A percentile compares a stretch with the other conserved stretches of the same genome.
Evolutionary conservation across 2,888 invertebrate species (phyloP).

Genomic region (Drosophila kuntzei): DNA sequence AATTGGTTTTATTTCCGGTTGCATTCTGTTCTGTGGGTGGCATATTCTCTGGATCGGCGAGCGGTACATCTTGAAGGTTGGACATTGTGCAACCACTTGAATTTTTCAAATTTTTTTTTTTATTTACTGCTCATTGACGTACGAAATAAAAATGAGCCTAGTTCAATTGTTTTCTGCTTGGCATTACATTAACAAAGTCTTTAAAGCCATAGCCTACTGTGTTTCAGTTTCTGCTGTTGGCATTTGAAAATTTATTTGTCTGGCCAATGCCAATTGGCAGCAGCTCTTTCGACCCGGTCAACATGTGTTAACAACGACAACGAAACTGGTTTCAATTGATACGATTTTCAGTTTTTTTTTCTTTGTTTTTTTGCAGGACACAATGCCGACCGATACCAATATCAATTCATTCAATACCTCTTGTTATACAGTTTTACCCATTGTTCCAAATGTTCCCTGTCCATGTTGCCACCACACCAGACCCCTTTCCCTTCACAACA

Average conservation of each 20-base stretch:
- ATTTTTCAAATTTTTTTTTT: conserved; percentile 56
- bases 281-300: conserved; percentile 33
- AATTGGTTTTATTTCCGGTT: conserved; percentile 53
- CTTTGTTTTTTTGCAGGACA: conserved; percentile 4
- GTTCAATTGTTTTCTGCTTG: conserved; percentile 18
- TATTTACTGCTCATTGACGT: conserved; percentile 48
- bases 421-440: conserved; percentile 59
- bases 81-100: conserved; percentile 61
- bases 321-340: conserved; percentile 73
- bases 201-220: conserved; percentile 48
- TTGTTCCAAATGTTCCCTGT: conserved; percentile 61
- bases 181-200: conserved; percentile 14
- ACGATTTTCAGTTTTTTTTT: conserved; percentile 45
- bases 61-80: conserved; percentile 64
- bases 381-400: conserved; percentile 35
- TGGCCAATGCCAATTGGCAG: conserved; percentile 48
- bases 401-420: conserved; percentile 72
- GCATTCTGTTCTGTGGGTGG: conserved; percentile 39
- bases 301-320: conserved; percentile 74
- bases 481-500: neutral
- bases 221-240: conserved; percentile 11
- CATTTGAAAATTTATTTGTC: conserved; percentile 48
- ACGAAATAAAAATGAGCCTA: conserved; percentile 67
- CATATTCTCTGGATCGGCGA: conserved; percentile 52
- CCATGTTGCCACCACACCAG: conserved; percentile 6